Base-by-base conservation (phyloP, 2,113 vertebrate genomes). In the Odontesthes bonariensis region DNA sequence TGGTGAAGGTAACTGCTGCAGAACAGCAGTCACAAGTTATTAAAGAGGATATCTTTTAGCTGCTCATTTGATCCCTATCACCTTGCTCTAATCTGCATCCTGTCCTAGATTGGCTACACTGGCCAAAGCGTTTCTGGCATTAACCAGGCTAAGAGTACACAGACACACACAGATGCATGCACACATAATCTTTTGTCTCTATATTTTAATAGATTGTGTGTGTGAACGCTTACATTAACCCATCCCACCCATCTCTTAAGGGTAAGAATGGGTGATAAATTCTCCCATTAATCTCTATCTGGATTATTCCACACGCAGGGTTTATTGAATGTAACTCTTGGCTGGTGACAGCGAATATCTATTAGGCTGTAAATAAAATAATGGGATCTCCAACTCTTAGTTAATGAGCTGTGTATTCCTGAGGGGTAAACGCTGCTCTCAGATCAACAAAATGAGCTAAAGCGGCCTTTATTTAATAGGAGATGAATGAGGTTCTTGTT, bases 271-370 rank as follows among this genome's bases (percentile, higher is more conserved):
- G 92, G 92, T 94, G 92, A 95, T 95, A 94, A 94, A 95, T 94
- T 95, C 93, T 89, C 64, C 64, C 72, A 64, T 84, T 96, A 95
- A 95, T 95, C 93, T 95, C 93, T 85, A 82, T 93, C 90, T 89
- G 89, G 91, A 95, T 95, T 93, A 92, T 92, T 94, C 87, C 91
- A 82, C 91, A 89, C 86, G 80, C 90, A 91, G 89, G 92, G 91
- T 94, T 96, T 94, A 95, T 94, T 95, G 91, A 95, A 95, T 94
- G 90, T 93, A 91, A 92, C 90, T 84, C 81, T 84, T 93, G 91
- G 89, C 89, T 88, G 89, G 94, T 94, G 93, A 95, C 93, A 94
- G 92, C 89, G 92, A 93, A 95, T 95, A 92, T 95, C 92, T 95
- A 92, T 95, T 94, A 94, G 91, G 89, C 86, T 91, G 90, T 93